Percentiles rank a stretch among this genome's conserved stretches.
Evolutionary conservation across 2,888 invertebrate species (phyloP).

Genomic region (Noctua janthe): DNA sequence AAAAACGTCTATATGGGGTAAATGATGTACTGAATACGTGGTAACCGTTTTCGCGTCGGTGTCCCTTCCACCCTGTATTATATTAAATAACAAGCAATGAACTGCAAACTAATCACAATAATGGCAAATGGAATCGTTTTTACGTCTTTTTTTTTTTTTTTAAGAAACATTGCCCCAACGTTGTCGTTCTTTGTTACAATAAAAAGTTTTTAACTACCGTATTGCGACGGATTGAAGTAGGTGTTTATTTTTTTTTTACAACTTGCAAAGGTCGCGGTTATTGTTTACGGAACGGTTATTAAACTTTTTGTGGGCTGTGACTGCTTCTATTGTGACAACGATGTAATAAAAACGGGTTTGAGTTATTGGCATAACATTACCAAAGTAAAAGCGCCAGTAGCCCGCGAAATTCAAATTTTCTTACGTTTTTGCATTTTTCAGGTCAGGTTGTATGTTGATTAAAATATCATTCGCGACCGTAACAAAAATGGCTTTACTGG

Average conservation of each 20-base stretch:
- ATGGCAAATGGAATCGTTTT: constrained; percentile 15
- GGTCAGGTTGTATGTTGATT: too few relatives aligned
- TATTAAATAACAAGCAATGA: constrained; percentile 3
- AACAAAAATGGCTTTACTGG: too few relatives aligned
- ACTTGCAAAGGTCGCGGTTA: constrained; percentile 8
- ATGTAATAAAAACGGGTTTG: background rate
- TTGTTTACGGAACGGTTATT: constrained; percentile 18
- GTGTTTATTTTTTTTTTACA: background rate
- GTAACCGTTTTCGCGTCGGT: too few relatives aligned
- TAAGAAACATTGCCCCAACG: too few relatives aligned
- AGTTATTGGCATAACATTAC: background rate
- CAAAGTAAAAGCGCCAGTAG: background rate
- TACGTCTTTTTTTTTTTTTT: too few relatives aligned
- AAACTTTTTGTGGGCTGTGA: constrained; percentile 1
- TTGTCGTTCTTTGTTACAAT: constrained; percentile 12
- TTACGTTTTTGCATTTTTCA: too few relatives aligned
- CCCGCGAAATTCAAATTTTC: too few relatives aligned
- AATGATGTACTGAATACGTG: too few relatives aligned
- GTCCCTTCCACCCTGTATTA: too few relatives aligned
- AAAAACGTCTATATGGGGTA: too few relatives aligned
- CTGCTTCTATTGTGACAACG: background rate
- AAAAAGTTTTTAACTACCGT: constrained; percentile 7
- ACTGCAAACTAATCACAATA: constrained; percentile 4
- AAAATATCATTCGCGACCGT: too few relatives aligned
- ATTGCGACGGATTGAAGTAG: constrained; percentile 27